Evolutionary conservation across 1,140 invertebrate genomes (phyloP).

Genomic region (Sycobia sp.): DNA sequence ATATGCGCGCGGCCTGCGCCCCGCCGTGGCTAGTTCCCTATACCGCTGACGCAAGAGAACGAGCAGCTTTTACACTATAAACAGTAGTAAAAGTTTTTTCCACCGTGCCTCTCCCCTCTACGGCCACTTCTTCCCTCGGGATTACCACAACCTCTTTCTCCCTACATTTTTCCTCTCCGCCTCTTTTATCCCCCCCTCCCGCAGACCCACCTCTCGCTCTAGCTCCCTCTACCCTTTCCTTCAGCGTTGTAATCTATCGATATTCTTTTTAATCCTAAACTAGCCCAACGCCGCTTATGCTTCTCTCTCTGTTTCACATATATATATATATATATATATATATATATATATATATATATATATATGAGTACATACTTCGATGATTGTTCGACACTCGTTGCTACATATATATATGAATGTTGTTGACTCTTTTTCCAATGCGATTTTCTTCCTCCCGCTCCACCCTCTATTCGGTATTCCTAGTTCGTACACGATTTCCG

Average conservation of each 20-base stretch:
- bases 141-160: not conserved
- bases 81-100: slow-evolving; percentile 36
- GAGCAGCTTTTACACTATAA: not conserved
- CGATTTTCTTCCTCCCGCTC: not conserved
- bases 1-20: no score
- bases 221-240: not conserved
- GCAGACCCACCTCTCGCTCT: not conserved
- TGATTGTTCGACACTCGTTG: no score
- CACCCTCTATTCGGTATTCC: slow-evolving; percentile 35
- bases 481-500: no score
- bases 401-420: no score
- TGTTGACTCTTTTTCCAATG: no score
- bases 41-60: slow-evolving; percentile 8
- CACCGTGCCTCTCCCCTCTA: slow-evolving; percentile 1
- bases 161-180: slow-evolving; percentile 27
- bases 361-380: no score
- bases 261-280: not conserved
- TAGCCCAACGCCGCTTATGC: not conserved
- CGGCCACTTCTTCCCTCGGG: not conserved
- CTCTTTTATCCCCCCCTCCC: slow-evolving; percentile 14
- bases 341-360: no score
- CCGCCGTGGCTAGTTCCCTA: not conserved
- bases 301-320: no score
- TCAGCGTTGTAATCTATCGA: slow-evolving; percentile 13
- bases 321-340: no score